Evolutionary conservation across 2,113 vertebrate genomes (phyloP).

Genomic region (Gadus chalcogrammus): DNA sequence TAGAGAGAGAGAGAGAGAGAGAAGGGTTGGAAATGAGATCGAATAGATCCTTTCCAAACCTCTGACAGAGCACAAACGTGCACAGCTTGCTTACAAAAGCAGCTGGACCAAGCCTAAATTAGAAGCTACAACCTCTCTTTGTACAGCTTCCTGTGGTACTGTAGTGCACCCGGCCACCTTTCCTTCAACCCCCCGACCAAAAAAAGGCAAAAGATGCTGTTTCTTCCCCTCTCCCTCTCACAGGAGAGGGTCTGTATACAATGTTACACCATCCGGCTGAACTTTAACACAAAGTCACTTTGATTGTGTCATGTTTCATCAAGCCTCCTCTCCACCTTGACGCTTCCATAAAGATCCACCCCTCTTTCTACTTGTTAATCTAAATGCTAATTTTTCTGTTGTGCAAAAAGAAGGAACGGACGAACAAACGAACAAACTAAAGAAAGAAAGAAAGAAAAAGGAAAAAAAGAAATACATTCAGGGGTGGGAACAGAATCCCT

Average conservation of each 20-base stretch:
- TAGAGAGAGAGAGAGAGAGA: too few relatives aligned
- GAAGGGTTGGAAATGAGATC: too few relatives aligned
- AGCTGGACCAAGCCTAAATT: neutral
- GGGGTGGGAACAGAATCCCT: conserved; percentile 9
- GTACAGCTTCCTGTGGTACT: neutral
- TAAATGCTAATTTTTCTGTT: conserved; percentile 61
- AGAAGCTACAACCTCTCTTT: neutral
- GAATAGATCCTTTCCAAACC: too few relatives aligned
- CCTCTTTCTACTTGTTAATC: conserved; percentile 51
- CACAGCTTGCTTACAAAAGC: neutral
- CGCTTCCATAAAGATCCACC: conserved; percentile 27
- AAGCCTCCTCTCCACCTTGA: conserved; percentile 41
- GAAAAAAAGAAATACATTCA: conserved; percentile 33
- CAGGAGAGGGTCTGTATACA: conserved; percentile 8
- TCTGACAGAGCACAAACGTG: too few relatives aligned
- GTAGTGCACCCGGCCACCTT: conserved; percentile 2
- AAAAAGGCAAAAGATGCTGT: neutral
- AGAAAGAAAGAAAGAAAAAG: conserved; percentile 31
- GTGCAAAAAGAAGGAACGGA: neutral
- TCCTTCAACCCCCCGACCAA: conserved; percentile 11
- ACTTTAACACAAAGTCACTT: conserved; percentile 28
- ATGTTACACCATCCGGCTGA: conserved; percentile 16
- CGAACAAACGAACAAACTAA: neutral
- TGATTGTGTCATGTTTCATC: conserved; percentile 44
- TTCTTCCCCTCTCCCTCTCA: conserved; percentile 20